phyloP scores from a whole-genome alignment of 2,888 invertebrate species.

The Synanthedon vespiformis region DNA sequence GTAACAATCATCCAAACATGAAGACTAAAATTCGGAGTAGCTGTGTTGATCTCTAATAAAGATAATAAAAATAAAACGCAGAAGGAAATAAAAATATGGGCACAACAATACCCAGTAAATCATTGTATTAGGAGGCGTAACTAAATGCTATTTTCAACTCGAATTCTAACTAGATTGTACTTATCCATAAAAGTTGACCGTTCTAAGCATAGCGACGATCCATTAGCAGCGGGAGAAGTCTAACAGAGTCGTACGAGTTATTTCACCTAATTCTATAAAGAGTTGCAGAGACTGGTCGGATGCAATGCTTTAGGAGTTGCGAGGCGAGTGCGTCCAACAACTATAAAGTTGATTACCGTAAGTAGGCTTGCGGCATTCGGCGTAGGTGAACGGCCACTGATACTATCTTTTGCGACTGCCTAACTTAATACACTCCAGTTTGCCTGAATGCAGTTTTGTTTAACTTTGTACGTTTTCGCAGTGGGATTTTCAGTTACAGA shows the following conservation, averaged over 20 bases:
- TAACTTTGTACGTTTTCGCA: not conserved
- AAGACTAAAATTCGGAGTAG: too few relatives aligned
- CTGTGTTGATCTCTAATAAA: too few relatives aligned
- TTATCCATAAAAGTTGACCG: slow-evolving; percentile 58
- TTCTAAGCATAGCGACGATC: slow-evolving; percentile 59
- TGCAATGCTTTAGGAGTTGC: slow-evolving; percentile 42
- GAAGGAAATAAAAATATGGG: too few relatives aligned
- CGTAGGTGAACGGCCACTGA: slow-evolving; percentile 29
- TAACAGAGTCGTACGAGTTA: slow-evolving; percentile 52
- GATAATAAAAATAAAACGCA: too few relatives aligned
- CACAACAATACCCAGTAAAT: too few relatives aligned
- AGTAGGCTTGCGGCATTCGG: slow-evolving; percentile 32
- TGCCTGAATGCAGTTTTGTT: not conserved
- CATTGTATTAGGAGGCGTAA: not conserved
- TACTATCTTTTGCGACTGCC: slow-evolving; percentile 2
- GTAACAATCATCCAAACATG: too few relatives aligned
- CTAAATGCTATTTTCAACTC: slow-evolving; percentile 48
- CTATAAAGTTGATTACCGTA: slow-evolving; percentile 42
- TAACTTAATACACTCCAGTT: not conserved
- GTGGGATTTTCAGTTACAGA: not conserved
- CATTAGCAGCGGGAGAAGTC: slow-evolving; percentile 52
- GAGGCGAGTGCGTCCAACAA: slow-evolving; percentile 39
- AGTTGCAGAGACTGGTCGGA: slow-evolving; percentile 38
- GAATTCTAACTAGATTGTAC: slow-evolving; percentile 50
- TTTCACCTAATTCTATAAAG: slow-evolving; percentile 63